A percentile compares a stretch with the other conserved stretches of the same genome.
Conservation (phyloP, 1,140 invertebrate genomes). For the Frieseomelitta varia region DNA sequence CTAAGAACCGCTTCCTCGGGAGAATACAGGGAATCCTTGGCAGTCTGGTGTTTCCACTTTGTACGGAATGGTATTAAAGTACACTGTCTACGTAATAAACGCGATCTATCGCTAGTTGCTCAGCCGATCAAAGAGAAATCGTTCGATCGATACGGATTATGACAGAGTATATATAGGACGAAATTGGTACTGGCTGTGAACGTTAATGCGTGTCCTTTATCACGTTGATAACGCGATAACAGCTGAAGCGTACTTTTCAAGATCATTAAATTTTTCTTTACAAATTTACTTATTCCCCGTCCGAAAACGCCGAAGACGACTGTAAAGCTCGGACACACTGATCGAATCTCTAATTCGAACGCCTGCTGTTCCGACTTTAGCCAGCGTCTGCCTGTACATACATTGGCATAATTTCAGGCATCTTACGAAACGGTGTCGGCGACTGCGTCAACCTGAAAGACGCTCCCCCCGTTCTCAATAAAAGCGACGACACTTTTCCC, state of each 20-base stretch:
- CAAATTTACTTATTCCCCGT: no score
- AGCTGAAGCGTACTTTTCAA: neutral
- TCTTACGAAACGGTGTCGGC: neutral
- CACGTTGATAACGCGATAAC: neutral
- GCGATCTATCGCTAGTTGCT: no score
- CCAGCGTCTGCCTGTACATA: neutral
- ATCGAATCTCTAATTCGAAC: slow-evolving; percentile 7
- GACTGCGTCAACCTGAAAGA: slow-evolving; percentile 10
- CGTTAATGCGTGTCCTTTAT: neutral
- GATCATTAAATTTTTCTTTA: neutral
- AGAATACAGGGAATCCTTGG: neutral
- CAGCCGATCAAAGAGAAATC: no score
- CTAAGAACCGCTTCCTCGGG: neutral
- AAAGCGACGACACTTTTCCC: neutral
- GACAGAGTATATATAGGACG: no score
- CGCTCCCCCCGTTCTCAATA: neutral
- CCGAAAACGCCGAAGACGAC: neutral
- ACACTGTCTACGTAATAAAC: no score
- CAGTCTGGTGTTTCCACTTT: neutral
- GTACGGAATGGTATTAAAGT: neutral
- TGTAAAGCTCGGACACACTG: neutral
- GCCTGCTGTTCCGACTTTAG: neutral
- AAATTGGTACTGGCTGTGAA: neutral
- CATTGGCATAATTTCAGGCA: neutral
- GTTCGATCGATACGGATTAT: no score